phyloP scores from a whole-genome alignment of 2,113 vertebrate genomes.

The Sapayoa aenigma region DNA sequence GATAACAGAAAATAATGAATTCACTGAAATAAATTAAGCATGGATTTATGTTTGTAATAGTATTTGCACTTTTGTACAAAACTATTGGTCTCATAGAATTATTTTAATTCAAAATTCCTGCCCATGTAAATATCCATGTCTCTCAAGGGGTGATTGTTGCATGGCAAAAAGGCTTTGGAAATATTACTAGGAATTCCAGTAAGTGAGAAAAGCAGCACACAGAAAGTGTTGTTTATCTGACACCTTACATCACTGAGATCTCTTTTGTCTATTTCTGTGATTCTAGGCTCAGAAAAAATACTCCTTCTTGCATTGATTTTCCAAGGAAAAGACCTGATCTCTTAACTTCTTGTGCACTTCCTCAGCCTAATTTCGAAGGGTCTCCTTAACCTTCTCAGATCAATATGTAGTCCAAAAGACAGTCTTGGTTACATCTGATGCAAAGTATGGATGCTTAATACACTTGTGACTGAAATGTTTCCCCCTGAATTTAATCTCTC shows the following conservation, averaged over 20 bases:
- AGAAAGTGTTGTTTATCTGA: not conserved
- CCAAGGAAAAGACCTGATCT: not conserved
- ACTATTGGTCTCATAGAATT: not conserved
- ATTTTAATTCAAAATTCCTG: not conserved
- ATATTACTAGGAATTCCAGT: not conserved
- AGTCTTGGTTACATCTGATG: not conserved
- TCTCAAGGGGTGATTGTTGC: not conserved
- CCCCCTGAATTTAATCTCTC: not conserved
- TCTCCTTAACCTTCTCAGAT: not conserved
- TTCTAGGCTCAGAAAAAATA: not conserved
- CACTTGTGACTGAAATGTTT: not conserved
- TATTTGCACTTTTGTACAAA: not conserved
- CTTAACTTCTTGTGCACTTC: accelerated
- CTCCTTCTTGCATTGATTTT: not conserved
- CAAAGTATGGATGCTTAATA: not conserved
- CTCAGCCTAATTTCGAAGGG: not conserved
- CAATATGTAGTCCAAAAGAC: not conserved
- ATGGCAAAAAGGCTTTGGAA: not conserved
- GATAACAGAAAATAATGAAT: not conserved
- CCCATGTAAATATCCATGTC: not conserved
- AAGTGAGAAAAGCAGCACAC: not conserved
- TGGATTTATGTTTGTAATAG: not conserved
- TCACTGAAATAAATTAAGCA: not conserved
- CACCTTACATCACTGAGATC: not conserved
- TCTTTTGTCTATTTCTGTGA: not conserved